Evolutionary conservation across 2,113 vertebrate genomes (phyloP).

Genomic region (Dolichallabes microphthalmus): DNA sequence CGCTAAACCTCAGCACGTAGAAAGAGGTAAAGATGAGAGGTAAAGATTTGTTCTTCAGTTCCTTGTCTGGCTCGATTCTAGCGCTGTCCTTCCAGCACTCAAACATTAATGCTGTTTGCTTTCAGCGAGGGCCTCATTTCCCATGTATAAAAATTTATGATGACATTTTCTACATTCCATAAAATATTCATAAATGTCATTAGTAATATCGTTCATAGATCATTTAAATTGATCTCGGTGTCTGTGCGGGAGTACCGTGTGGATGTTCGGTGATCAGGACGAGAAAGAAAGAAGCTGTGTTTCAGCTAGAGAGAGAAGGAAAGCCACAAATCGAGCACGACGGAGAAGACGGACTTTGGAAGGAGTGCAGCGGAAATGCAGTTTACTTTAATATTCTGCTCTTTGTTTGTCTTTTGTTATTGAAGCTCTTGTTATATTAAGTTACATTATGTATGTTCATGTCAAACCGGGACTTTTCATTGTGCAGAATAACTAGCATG

Average conservation of each 20-base stretch:
- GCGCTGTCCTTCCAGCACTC: neutral
- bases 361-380: neutral
- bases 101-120: constrained; percentile 79
- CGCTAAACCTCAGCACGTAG: neutral
- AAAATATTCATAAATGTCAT: constrained; percentile 85
- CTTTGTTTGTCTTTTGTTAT: neutral
- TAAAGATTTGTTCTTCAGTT: neutral
- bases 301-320: neutral
- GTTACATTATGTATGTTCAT: neutral
- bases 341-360: neutral
- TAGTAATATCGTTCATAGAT: constrained; percentile 80
- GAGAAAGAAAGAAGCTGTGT: neutral
- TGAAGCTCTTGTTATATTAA: neutral
- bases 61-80: neutral
- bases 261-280: neutral
- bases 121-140: constrained; percentile 78
- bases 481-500: too few relatives aligned
- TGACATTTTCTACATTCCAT: constrained; percentile 78
- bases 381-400: neutral
- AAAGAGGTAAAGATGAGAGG: neutral
- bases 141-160: constrained; percentile 79
- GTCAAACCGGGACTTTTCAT: too few relatives aligned
- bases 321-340: neutral
- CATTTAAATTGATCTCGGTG: constrained; percentile 75
- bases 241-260: constrained; percentile 24